Conservation (phyloP, 2,797 vertebrate species). For the Sternotherus odoratus region DNA sequence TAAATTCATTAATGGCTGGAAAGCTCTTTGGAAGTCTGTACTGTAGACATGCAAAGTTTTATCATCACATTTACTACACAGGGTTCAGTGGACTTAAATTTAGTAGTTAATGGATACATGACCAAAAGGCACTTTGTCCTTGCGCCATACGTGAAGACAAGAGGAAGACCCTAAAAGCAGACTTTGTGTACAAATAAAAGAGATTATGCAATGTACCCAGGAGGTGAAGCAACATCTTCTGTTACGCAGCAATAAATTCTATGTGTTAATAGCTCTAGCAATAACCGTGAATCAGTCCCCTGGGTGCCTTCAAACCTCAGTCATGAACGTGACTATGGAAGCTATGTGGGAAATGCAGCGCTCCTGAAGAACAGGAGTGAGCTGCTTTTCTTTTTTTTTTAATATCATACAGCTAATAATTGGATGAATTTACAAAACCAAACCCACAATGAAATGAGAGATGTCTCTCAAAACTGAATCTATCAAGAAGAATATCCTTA, state of each 20-base stretch:
- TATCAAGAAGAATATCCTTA: conserved; percentile 69
- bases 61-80: not conserved
- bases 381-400: conserved; percentile 18
- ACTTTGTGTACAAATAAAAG: conserved; percentile 49
- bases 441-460: conserved; percentile 52
- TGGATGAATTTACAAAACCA: conserved; percentile 50
- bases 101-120: not conserved
- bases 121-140: not conserved
- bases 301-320: conserved; percentile 53
- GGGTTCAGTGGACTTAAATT: not conserved
- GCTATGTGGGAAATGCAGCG: conserved; percentile 26
- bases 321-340: conserved; percentile 47
- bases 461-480: conserved; percentile 59
- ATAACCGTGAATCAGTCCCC: conserved; percentile 24
- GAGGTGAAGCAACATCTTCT: conserved; percentile 22
- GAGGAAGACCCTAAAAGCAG: conserved; percentile 34
- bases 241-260: conserved; percentile 40
- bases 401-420: conserved; percentile 25
- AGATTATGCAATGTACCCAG: conserved; percentile 18
- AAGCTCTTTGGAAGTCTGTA: not conserved
- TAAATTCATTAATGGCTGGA: not conserved
- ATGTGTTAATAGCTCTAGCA: conserved; percentile 47
- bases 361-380: conserved; percentile 41
- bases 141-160: conserved; percentile 10
- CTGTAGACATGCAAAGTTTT: not conserved